Percentiles rank a stretch among this genome's conserved stretches.
Conservation (phyloP, 2,888 invertebrate species). For the Pseudococcus jackbeardsleyi region DNA sequence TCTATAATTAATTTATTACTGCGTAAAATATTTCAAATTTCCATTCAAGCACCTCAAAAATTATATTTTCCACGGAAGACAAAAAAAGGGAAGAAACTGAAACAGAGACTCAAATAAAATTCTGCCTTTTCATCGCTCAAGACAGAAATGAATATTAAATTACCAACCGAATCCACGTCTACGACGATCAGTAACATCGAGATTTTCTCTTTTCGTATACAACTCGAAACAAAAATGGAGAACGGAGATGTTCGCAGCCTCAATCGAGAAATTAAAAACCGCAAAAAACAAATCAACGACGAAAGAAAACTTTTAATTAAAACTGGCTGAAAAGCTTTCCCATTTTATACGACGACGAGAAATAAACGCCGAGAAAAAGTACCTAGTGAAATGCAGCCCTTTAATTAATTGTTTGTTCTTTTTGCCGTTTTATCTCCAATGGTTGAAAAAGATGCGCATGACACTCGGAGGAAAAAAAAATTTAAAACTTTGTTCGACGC, state of each 20-base stretch:
- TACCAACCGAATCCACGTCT: no score
- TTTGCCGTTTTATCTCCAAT: slow-evolving; percentile 57
- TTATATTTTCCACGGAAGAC: no score
- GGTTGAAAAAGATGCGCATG: slow-evolving; percentile 34
- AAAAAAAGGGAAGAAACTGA: no score
- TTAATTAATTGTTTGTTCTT: slow-evolving; percentile 63
- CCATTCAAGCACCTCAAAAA: no score
- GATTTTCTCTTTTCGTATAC: no score
- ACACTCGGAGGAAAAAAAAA: not conserved
- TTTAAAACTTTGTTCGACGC: not conserved
- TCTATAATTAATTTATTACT: no score
- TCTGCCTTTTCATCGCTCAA: no score
- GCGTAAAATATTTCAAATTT: no score
- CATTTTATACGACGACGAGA: not conserved
- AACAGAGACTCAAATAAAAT: no score
- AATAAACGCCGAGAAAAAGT: slow-evolving; percentile 20
- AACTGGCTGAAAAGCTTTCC: slow-evolving; percentile 10
- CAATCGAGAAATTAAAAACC: not conserved
- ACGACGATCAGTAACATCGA: no score
- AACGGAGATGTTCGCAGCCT: not conserved
- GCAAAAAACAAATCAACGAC: slow-evolving; percentile 8
- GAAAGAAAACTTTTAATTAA: slow-evolving; percentile 51
- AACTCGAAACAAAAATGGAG: no score
- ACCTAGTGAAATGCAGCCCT: slow-evolving; percentile 27
- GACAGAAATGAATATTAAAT: no score